Evolutionary conservation across 2,113 vertebrate genomes (phyloP), one percentile per base, ranked within the genome.

Genomic region (Pollimyrus isidori): DNA sequence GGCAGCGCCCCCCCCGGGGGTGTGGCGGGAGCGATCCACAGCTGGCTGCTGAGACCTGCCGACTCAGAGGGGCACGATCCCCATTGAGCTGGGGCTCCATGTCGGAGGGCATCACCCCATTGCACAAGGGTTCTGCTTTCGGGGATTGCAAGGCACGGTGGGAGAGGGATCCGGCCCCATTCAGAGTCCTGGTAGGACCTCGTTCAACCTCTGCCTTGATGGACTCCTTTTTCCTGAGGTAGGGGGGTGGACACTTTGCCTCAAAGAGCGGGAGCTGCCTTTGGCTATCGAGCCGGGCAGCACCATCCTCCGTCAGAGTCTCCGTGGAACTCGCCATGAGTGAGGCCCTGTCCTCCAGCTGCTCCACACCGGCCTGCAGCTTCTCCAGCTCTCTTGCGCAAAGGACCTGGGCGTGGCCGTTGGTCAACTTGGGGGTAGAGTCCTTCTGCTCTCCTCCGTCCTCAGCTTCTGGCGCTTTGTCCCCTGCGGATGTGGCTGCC

Each of bases 241-340:
- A 91, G 87, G 90, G 88, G 6, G 76, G 86, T 23, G 83, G 91
- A 76, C 52, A 90, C 87, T 87, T 92, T 73, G 30, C 73, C 1
- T 94, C 93, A 0, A 30, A 86, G 53, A 89, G 46, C 0, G 91
- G 76, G 0, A 7, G 89, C 46, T 84, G 91, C 9, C 69, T 91
- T 7, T 92, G 50, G 4, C 46, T 89, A 65, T 97, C 96, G 1
- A 91, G 89, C 90, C 94, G 95, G n/a, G 90, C 65, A 88, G 93
- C 94, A 88, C 95, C 95, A 0, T 93, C 96, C 91, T 98, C 97
- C 0, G 95, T 96, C 90, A 98, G 93, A 90, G 96, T 96, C 93
- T 98, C 97, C 0, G 97, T 95, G 73, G 97, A 98, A 87, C 96
- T 97, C 65, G 97, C 97, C 50, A 95, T 91, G 19, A 95, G 93